Evolutionary conservation across 1,140 invertebrate genomes (phyloP).

Genomic region (Lepidurus packardi): DNA sequence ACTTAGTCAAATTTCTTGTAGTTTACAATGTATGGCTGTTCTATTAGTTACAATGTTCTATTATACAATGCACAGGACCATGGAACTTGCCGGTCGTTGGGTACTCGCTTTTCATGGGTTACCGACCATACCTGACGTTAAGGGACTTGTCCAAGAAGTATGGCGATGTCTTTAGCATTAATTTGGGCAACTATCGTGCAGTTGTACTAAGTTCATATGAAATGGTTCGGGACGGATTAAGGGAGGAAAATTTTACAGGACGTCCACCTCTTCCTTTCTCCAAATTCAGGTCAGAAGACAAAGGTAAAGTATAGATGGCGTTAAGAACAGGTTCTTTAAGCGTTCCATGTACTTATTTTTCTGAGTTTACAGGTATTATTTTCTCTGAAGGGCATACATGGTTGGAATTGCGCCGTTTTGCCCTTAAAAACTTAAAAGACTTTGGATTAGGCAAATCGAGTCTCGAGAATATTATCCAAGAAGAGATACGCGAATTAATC

Average conservation of each 20-base stretch:
- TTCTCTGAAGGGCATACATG: slow-evolving; percentile 34
- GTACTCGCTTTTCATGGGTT: slow-evolving; percentile 32
- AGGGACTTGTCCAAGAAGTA: slow-evolving; percentile 34
- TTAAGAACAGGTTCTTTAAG: not conserved
- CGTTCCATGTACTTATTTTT: not conserved
- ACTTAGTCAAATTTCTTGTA: not conserved
- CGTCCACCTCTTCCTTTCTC: slow-evolving; percentile 34
- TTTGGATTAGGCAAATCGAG: slow-evolving; percentile 37
- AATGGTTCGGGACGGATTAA: slow-evolving; percentile 34
- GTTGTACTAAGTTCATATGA: slow-evolving; percentile 35
- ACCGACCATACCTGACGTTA: slow-evolving; percentile 29
- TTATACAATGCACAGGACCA: slow-evolving; percentile 30
- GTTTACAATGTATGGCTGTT: no score
- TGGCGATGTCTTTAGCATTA: slow-evolving; percentile 34
- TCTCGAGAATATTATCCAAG: slow-evolving; percentile 35
- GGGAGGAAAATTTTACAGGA: slow-evolving; percentile 33
- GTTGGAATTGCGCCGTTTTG: slow-evolving; percentile 36
- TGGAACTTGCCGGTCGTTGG: slow-evolving; percentile 35
- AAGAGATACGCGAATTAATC: slow-evolving; percentile 35
- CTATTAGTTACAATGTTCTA: no score
- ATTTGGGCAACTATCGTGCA: slow-evolving; percentile 30
- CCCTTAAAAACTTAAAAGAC: slow-evolving; percentile 35
- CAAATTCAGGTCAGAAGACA: slow-evolving; percentile 26
- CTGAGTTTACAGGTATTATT: slow-evolving; percentile 32
- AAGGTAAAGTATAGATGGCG: not conserved